A percentile compares a stretch with the other conserved stretches of the same genome.
Conservation (phyloP, 2,113 vertebrate genomes). For the Phainopepla nitens region DNA sequence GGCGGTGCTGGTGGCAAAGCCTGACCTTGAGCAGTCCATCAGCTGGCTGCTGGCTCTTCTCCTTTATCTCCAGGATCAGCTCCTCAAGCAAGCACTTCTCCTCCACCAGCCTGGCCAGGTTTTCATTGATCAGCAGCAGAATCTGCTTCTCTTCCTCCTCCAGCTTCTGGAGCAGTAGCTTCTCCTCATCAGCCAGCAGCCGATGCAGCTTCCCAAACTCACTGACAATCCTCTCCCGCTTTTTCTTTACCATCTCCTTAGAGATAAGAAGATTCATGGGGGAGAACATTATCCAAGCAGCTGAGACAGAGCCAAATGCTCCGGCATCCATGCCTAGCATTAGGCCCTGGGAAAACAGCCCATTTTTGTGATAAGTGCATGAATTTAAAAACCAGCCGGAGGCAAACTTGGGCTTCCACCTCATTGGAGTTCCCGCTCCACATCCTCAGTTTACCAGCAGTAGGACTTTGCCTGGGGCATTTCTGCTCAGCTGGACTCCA, state of each 20-base stretch:
- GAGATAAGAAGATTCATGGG: not conserved
- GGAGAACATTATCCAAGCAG: not conserved
- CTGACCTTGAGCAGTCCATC: conserved; percentile 43
- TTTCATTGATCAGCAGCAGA: conserved; percentile 40
- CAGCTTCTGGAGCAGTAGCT: conserved; percentile 46
- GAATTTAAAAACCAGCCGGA: not conserved
- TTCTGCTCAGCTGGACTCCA: not conserved
- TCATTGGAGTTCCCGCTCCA: accelerated
- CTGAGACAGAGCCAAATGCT: accelerated
- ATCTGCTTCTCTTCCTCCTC: conserved; percentile 51
- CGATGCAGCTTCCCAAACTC: conserved; percentile 56
- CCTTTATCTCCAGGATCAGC: conserved; percentile 37
- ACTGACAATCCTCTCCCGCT: conserved; percentile 7
- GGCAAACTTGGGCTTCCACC: not conserved
- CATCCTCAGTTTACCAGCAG: not conserved
- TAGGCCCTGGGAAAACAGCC: not conserved
- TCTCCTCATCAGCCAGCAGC: conserved; percentile 42
- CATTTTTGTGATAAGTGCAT: not conserved
- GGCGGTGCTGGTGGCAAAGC: not conserved
- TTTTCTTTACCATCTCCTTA: conserved; percentile 45
- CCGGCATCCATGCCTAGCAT: accelerated
- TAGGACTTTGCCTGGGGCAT: not conserved
- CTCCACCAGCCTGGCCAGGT: not conserved
- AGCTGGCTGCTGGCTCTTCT: conserved; percentile 4
- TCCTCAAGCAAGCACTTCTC: conserved; percentile 28